Base-by-base conservation (phyloP, 1,140 invertebrate species). In the Camponotus pennsylvanicus region DNA sequence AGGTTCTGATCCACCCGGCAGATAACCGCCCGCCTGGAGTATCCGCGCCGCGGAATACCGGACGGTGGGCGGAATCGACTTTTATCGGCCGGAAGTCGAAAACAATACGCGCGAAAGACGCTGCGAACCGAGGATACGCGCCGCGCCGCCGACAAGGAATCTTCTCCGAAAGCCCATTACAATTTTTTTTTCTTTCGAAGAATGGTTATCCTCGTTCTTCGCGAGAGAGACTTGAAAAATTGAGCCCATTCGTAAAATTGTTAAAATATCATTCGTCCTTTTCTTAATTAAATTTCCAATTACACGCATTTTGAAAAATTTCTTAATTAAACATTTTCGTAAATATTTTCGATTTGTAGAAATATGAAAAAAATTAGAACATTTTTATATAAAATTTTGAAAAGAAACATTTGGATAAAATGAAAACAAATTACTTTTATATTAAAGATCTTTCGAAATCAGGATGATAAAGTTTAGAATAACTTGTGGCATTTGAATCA, bases 41-140 rank as follows among this genome's bases (percentile, higher is more conserved):
- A 79, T 77, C 85, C 73, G 75, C 79, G 80, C 86, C 63, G 77
- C 77, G 77, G 69, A 79, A 40, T 79, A 85, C 86, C 89, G 90
- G 87, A 86, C 82, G 88, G 91, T 93, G 89, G 93, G 92, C 92
- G 92, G 91, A 92, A 92, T 91, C 89, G 85, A 89, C 91, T 92
- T 92, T 92, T 94, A 94, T 93, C 93, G 93, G 92, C 91, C 94
- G 94, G 93, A 94, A 94, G 93, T 94, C 89, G 91, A 93, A 94
- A 94, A 92, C 93, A 93, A 94, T 94, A 93, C 91, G 90, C 91
- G 91, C 92, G 91, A 87, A 88, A 89, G 85, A 89, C 87, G 88
- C 64, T 59, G 67, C 87, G 55, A 64, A 64, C 69, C 76, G 66
- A 45, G 73, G 42, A 86, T 57, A 67, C 42, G 61, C 76, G 32